Evolutionary conservation across 2,888 invertebrate species (phyloP), one percentile per base, ranked within the genome.

Genomic region (Rhamphomyia laevipes): DNA sequence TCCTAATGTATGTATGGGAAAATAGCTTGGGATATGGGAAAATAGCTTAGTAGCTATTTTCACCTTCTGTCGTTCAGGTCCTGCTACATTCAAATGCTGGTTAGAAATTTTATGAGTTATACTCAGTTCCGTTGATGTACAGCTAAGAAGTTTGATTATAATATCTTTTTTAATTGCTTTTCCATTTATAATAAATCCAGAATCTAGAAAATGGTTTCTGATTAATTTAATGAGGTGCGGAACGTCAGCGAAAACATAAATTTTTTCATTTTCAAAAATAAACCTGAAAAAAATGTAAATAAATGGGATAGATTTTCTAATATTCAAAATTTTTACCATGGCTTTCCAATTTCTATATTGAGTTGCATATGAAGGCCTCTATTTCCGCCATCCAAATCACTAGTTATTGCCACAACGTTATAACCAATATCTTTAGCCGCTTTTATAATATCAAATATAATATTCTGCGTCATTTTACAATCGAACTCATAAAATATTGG

Each of bases 211-310:
- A 30, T 49, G 48, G 17, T 49, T 55, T 45, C 54, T 43, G 4
- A 54, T 4, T 3, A 49, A 41, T 46, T 54, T 54, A 4, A 52
- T 46, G 23, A 52, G 7, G 42, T 54, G 52, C 12, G 50, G 54
- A 21, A 51, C 51, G 50, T 53, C 53, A 18, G 45, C 44, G 33
- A 54, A 52, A 11, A 48, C 50, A 47, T 48, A 52, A 33, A 52
- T 46, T 43, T 49, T 52, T 5, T 33, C 37, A 2, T 51, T 37
- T 10, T 50, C 40, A n/a, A 41, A 43, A n/a, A 41, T 16, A 35
- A 53, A 49, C 51, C 46, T 48, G 13, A 13, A 43, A 38, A 27
- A 15, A 11, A 17, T 23, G 47, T n/a, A n/a, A n/a, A n/a, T n/a
- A n/a, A n/a, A n/a, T n/a, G n/a, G n/a, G n/a, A n/a, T n/a, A n/a